Evolutionary conservation across 2,888 invertebrate species (phyloP), one percentile per base, ranked within the genome.

Genomic region (Gastrophysa polygoni): DNA sequence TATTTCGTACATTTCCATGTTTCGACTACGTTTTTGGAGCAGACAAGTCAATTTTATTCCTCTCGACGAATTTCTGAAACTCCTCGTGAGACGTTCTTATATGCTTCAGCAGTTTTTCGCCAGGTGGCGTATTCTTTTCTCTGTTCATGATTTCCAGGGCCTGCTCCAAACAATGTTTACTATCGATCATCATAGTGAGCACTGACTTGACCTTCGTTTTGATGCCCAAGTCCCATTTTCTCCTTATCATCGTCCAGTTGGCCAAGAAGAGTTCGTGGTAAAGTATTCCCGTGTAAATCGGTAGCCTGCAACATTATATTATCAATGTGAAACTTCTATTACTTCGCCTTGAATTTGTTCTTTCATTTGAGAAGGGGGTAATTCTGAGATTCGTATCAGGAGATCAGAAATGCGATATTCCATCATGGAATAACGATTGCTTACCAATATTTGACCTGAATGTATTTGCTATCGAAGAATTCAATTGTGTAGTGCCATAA

Each of bases 261-360:
- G 75, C 75, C 52, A 76, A 59, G 55, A 77, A 70, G 5, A 75
- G 68, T 46, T 68, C 68, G 66, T 90, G 89, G 17, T 91, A 84
- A 51, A 93, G 84, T 1, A 93, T 91, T n/a, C 90, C 89, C 0
- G 88, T 86, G 74, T 94, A 94, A 18, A 95, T 83, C 64, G 89
- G 87, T 6, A 94, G 81, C 69, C 83, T 82, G 69, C 51, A 61
- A 63, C n/a, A 52, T 49, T 8, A 62, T 28, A 14, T 4, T 10
- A 32, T 8, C 1, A 59, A 4, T 18, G 2, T 34, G 38, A 10
- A 38, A 28, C n/a, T n/a, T n/a, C n/a, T n/a, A n/a, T n/a, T n/a
- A n/a, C n/a, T n/a, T n/a, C n/a, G n/a, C n/a, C n/a, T n/a, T n/a
- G n/a, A n/a, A n/a, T n/a, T n/a, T n/a, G n/a, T n/a, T n/a, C n/a